A percentile compares a stretch with the other conserved stretches of the same genome.
Conservation (phyloP, 2,113 vertebrate species). For the Anguilla japonica region DNA sequence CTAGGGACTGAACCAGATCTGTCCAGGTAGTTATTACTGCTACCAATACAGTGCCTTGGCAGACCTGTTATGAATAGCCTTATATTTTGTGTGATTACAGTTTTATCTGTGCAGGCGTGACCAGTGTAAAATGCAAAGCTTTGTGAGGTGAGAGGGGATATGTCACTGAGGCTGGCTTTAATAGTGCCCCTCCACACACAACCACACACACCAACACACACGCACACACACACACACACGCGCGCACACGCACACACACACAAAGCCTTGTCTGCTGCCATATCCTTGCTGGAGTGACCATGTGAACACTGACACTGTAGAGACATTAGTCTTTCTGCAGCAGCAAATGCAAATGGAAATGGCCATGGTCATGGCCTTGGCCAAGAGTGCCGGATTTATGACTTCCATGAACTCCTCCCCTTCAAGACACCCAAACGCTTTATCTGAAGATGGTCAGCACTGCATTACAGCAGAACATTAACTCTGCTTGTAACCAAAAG, state of each 20-base stretch:
- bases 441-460: background rate
- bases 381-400: background rate
- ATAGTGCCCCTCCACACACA: slow-evolving; percentile 16
- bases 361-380: background rate
- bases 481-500: background rate
- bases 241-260: background rate
- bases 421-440: background rate
- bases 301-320: background rate
- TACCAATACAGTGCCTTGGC: slow-evolving; percentile 16
- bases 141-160: background rate
- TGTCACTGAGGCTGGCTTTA: slow-evolving; percentile 10
- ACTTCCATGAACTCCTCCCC: background rate
- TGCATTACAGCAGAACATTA: background rate
- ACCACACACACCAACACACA: background rate
- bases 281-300: background rate
- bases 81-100: slow-evolving; percentile 21
- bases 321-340: background rate
- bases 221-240: slow-evolving; percentile 11
- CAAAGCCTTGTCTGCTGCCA: background rate
- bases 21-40: background rate
- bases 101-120: slow-evolving; percentile 6
- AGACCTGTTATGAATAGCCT: slow-evolving; percentile 12
- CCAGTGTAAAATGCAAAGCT: background rate
- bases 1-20: background rate
- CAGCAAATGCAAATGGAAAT: background rate